phyloP scores from a whole-genome alignment of 2,797 vertebrate genomes.

The Lophotriccus pileatus region DNA sequence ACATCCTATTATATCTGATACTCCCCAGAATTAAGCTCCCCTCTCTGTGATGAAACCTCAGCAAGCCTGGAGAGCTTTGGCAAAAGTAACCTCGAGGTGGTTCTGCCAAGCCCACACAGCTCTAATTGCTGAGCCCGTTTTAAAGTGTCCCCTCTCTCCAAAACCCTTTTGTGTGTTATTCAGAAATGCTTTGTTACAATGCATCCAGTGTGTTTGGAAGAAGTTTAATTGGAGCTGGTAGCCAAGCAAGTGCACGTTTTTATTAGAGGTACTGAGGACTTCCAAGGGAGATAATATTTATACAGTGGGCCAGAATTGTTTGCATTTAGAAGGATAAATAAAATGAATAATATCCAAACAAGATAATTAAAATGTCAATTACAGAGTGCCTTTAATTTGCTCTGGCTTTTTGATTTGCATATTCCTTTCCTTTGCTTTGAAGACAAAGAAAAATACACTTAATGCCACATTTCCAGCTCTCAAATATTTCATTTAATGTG shows the following conservation, averaged over 20 bases:
- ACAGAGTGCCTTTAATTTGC: conserved; percentile 62
- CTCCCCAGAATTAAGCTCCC: conserved; percentile 42
- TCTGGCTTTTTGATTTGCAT: conserved; percentile 70
- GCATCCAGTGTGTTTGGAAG: conserved; percentile 67
- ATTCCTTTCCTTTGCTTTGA: conserved; percentile 58
- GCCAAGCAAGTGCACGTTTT: conserved; percentile 64
- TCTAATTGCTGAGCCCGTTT: conserved; percentile 66
- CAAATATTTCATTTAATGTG: neutral
- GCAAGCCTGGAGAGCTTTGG: conserved; percentile 58
- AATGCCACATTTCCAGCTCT: neutral
- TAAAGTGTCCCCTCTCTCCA: conserved; percentile 45
- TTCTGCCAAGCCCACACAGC: conserved; percentile 72
- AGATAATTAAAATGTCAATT: conserved; percentile 77
- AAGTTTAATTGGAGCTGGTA: conserved; percentile 68
- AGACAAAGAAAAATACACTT: conserved; percentile 35
- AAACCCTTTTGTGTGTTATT: conserved; percentile 65
- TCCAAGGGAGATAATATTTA: conserved; percentile 76
- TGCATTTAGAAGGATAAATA: conserved; percentile 74
- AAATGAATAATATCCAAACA: conserved; percentile 75
- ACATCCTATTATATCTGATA: conserved; percentile 25
- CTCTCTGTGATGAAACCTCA: conserved; percentile 44
- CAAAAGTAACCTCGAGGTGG: conserved; percentile 5
- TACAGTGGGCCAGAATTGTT: conserved; percentile 62
- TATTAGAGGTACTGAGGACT: conserved; percentile 67
- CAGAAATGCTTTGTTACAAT: conserved; percentile 63